A percentile compares a stretch with the other conserved stretches of the same genome.
These are phyloP conservation scores for Eubucco bourcierii DNA, from an alignment of 2,113 vertebrate species.

Conservation along the genomic window DNA sequence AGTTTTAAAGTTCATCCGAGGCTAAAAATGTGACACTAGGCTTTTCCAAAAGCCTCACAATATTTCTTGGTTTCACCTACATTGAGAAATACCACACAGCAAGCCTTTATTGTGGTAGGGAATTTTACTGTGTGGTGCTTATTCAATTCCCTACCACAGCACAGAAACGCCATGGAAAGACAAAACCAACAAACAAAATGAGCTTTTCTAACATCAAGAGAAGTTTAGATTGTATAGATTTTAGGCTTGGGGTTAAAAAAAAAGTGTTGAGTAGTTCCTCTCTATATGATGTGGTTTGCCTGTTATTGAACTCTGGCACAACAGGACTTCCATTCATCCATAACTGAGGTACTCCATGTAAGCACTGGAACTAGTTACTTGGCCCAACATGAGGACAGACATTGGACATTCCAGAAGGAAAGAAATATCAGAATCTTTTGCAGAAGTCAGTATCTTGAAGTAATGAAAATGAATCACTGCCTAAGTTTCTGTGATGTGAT, in stretches of 20 bases:
- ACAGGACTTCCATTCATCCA: not conserved
- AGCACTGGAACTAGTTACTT: not conserved
- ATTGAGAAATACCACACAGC: slow-evolving; percentile 55
- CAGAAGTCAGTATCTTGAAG: not conserved
- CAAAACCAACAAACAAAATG: not conserved
- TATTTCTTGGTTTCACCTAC: slow-evolving; percentile 63
- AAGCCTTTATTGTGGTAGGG: slow-evolving; percentile 48
- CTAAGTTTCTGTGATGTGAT: not conserved
- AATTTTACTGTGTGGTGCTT: not conserved
- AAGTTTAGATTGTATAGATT: not conserved
- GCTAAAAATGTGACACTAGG: slow-evolving; percentile 39
- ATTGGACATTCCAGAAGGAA: not conserved
- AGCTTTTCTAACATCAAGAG: slow-evolving; percentile 22
- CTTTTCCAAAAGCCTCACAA: slow-evolving; percentile 31
- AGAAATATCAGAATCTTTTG: not conserved
- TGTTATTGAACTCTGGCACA: not conserved
- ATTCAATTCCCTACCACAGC: slow-evolving; percentile 28
- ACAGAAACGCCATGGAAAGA: slow-evolving; percentile 9
- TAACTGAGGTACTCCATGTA: not conserved
- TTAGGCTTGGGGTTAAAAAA: not conserved
- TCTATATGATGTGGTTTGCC: not conserved
- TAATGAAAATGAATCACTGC: not conserved
- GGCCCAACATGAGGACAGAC: not conserved
- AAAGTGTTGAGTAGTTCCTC: not conserved
- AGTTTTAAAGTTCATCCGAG: slow-evolving; percentile 41